Percentiles rank a stretch among this genome's conserved stretches.
phyloP scores from a whole-genome alignment of 2,888 invertebrate genomes.

The Nudaria mundana region DNA sequence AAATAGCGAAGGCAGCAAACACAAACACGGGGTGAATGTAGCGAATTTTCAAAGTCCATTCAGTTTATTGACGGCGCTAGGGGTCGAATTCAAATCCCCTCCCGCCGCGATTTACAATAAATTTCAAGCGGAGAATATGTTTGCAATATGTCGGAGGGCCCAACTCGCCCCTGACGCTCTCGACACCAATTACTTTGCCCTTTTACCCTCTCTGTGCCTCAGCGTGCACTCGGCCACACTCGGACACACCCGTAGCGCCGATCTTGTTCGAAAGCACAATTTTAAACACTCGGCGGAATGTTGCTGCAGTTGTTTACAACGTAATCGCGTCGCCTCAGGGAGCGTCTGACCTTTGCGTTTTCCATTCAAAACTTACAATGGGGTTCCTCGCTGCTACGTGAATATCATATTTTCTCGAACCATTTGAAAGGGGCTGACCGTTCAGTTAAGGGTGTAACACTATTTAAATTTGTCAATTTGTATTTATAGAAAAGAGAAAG shows the following conservation, averaged over 20 bases:
- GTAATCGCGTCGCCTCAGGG: conserved; percentile 50
- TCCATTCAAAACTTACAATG: conserved; percentile 54
- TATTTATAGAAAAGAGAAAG: neutral
- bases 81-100: conserved; percentile 64
- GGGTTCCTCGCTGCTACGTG: conserved; percentile 50
- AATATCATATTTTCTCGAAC: conserved; percentile 35
- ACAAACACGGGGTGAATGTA: conserved; percentile 73
- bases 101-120: conserved; percentile 75
- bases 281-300: conserved; percentile 68
- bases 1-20: conserved; percentile 73
- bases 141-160: conserved; percentile 67
- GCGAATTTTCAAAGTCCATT: conserved; percentile 76
- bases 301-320: conserved; percentile 65
- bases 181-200: conserved; percentile 55
- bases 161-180: conserved; percentile 30
- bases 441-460: conserved; percentile 17
- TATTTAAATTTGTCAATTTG: conserved; percentile 3
- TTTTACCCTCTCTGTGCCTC: conserved; percentile 40
- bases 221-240: conserved; percentile 16
- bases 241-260: conserved; percentile 15
- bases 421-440: conserved; percentile 19
- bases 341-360: conserved; percentile 38
- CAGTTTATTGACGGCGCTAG: conserved; percentile 71
- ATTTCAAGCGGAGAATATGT: conserved; percentile 77
- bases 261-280: conserved; percentile 45